Evolutionary conservation across 35 echinoderm and acorn worm genomes (phyloP), one percentile per base, ranked within the genome.

Genomic region (Anneissia japonica): DNA sequence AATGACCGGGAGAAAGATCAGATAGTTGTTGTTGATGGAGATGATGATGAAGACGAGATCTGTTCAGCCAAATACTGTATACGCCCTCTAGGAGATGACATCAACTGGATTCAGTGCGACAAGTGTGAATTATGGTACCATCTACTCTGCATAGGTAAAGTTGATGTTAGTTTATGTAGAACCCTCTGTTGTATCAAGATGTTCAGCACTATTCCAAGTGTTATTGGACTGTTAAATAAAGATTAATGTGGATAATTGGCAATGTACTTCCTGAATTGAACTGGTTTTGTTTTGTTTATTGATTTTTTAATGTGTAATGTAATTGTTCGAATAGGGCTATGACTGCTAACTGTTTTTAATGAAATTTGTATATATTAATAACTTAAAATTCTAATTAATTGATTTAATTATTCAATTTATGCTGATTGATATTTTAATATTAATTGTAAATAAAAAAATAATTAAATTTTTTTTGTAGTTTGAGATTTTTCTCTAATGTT

Each of bases 41-140:
- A 98, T 46, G 96, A 99, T 26, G 89, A 91, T 13, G 96, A 99
- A 32, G 96, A 99, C 83, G 96, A 99, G 45, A 85, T 91, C 6
- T 99, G 96, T 41, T 99, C 96, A 40, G 96, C 96, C 31, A 99
- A 99, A 86, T 38, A 79, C 39, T 99, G 96, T 77, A 90, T 94
- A 29, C 92, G 91, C 40, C 96, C 96, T 37, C 84, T 90, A 23
- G 96, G 96, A 33, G 96, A 99, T 88, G 96, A 99, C 85, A 99
- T 99, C 89, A 99, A 93, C 80, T 99, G 96, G 96, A 92, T 99
- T 16, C 96, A 99, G 72, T 99, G 96, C 84, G 96, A 99, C 74
- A 72, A 43, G 23, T 99, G 96, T 81, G 92, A 99, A 83, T 91
- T 94, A 45, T 99, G 96, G 96, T 99, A 94, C 29, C 96, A 99